Percentiles rank a stretch among this genome's conserved stretches.
These are phyloP conservation scores for Pammene fasciana DNA, from an alignment of 2,888 invertebrate species.

Conservation along the genomic window DNA sequence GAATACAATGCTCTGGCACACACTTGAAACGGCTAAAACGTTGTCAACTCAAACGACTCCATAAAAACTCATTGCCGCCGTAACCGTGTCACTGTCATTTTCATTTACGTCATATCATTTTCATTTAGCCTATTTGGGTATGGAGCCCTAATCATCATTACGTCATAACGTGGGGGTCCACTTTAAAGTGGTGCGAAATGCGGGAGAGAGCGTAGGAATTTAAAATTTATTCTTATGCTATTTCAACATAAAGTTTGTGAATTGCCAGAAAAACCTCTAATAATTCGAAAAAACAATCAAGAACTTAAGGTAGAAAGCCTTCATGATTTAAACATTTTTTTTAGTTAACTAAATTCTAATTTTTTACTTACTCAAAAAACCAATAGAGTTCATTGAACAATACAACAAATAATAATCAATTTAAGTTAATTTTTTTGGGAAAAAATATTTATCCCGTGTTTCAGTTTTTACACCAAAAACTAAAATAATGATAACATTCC, in stretches of 20 bases:
- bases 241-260: too few relatives aligned
- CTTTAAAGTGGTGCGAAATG: conserved; percentile 8
- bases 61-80: conserved; percentile 33
- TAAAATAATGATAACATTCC: neutral
- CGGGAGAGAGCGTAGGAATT: neutral
- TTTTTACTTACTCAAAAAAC: too few relatives aligned
- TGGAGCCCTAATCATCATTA: conserved; percentile 28
- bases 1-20: conserved; percentile 1
- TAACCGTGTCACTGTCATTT: conserved; percentile 34
- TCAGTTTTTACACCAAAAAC: neutral
- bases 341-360: too few relatives aligned
- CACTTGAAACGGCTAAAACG: neutral
- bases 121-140: conserved; percentile 35
- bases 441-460: too few relatives aligned
- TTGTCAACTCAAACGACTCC: conserved; percentile 18
- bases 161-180: conserved; percentile 2
- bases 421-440: too few relatives aligned
- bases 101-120: conserved; percentile 40
- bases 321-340: too few relatives aligned
- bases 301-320: too few relatives aligned
- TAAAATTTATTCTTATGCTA: neutral
- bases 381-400: too few relatives aligned
- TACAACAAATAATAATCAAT: too few relatives aligned
- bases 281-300: too few relatives aligned
- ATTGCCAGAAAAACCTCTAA: too few relatives aligned